Conservation (phyloP, 2,113 vertebrate species). For the Arizona elegans region DNA sequence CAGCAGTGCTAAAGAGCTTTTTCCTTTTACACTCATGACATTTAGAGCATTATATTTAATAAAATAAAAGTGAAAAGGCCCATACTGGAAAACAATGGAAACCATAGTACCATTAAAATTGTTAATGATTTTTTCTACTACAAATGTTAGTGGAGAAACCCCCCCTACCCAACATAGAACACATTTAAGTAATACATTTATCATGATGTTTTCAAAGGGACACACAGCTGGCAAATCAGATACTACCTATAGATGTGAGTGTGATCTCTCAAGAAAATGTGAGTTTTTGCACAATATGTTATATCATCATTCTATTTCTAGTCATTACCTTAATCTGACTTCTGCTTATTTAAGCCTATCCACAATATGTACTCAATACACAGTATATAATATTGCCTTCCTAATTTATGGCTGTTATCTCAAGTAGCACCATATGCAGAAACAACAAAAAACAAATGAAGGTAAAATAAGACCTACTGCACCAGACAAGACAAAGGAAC, state of each 20-base stretch:
- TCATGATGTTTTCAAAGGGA: not conserved
- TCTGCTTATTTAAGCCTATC: not conserved
- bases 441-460: not conserved
- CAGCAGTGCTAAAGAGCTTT: not conserved
- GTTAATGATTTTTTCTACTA: not conserved
- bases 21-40: not conserved
- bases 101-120: not conserved
- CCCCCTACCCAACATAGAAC: not conserved
- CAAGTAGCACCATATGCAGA: not conserved
- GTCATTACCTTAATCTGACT: not conserved
- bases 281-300: not conserved
- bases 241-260: not conserved
- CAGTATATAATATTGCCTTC: not conserved
- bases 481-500: not conserved
- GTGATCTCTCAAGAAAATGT: not conserved
- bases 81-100: not conserved
- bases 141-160: not conserved
- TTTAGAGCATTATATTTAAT: constrained; percentile 9
- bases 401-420: not conserved
- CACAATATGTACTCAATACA: not conserved
- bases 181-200: not conserved
- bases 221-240: not conserved
- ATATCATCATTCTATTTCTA: not conserved
- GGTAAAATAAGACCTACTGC: not conserved
- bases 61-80: not conserved